phyloP scores from a whole-genome alignment of 1,140 invertebrate genomes.

The Orius insidiosus region DNA sequence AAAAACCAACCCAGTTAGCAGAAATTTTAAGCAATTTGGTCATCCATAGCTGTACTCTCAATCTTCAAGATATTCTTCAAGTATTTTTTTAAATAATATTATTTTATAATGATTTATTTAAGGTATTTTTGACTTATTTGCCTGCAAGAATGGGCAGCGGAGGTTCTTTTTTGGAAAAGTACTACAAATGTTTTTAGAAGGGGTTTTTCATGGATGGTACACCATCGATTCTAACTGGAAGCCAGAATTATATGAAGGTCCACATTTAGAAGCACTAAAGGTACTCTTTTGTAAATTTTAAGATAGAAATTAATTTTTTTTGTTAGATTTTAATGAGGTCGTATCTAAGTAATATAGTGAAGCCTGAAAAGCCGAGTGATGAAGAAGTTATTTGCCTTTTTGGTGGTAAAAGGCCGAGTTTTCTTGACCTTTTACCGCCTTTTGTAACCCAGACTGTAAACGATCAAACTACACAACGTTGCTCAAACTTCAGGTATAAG shows the following conservation, averaged over 20 bases:
- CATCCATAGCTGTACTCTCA: slow-evolving; percentile 27
- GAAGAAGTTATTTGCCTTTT: slow-evolving; percentile 9
- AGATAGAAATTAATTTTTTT: slow-evolving; percentile 6
- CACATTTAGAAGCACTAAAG: slow-evolving; percentile 18
- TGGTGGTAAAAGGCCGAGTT: slow-evolving; percentile 14
- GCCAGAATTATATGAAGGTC: slow-evolving; percentile 12
- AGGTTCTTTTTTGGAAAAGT: slow-evolving; percentile 31
- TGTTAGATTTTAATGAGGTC: slow-evolving; percentile 22
- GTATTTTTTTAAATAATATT: slow-evolving; percentile 17
- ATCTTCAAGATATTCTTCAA: slow-evolving; percentile 34
- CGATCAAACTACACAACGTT: slow-evolving; percentile 13
- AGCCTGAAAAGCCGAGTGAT: slow-evolving; percentile 7
- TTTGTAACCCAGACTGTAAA: slow-evolving; percentile 13
- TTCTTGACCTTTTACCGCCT: slow-evolving; percentile 17
- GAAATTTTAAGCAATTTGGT: slow-evolving; percentile 28
- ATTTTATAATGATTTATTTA: slow-evolving; percentile 9
- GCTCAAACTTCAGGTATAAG: slow-evolving; percentile 20
- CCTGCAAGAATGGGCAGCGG: slow-evolving; percentile 36
- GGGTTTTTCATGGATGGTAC: slow-evolving; percentile 15
- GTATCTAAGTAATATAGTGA: slow-evolving; percentile 22
- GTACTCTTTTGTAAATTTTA: slow-evolving; percentile 10
- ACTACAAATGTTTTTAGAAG: slow-evolving; percentile 35
- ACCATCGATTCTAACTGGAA: slow-evolving; percentile 7
- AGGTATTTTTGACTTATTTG: slow-evolving; percentile 37
- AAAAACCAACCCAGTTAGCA: slow-evolving; percentile 29